Conservation (phyloP, 1,140 invertebrate species). For the Trachymyrmex cornetzi region DNA sequence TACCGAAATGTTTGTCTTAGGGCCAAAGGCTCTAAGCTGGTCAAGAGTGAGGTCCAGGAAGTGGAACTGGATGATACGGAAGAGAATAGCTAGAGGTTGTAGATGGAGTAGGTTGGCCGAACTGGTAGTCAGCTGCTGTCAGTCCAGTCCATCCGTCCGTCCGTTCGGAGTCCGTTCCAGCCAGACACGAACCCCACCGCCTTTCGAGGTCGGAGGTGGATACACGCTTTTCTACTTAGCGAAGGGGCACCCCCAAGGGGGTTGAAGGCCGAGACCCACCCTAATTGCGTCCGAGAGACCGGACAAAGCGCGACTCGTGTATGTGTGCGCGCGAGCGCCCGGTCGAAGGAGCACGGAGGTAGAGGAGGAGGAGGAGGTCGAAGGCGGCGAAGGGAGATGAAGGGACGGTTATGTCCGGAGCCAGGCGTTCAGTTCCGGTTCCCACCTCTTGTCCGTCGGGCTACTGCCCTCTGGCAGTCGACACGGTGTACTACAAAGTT, state of each 20-base stretch:
- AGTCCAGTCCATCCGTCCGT: slow-evolving; percentile 74
- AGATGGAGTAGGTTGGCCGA: slow-evolving; percentile 63
- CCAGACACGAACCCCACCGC: slow-evolving; percentile 75
- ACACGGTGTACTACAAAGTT: slow-evolving; percentile 87
- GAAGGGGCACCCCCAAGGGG: slow-evolving; percentile 82
- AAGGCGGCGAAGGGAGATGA: slow-evolving; percentile 33
- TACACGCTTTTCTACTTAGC: slow-evolving; percentile 87
- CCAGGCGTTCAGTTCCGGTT: slow-evolving; percentile 83
- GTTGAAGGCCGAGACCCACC: slow-evolving; percentile 83
- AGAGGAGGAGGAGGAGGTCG: slow-evolving; percentile 27
- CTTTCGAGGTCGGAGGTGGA: slow-evolving; percentile 82
- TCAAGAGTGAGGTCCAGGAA: slow-evolving; percentile 73
- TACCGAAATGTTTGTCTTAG: slow-evolving; percentile 73
- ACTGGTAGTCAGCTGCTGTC: slow-evolving; percentile 83
- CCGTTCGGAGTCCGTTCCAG: slow-evolving; percentile 72
- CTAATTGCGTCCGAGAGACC: slow-evolving; percentile 87
- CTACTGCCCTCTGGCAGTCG: slow-evolving; percentile 85
- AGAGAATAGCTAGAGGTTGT: slow-evolving; percentile 54
- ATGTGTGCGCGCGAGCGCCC: slow-evolving; percentile 77
- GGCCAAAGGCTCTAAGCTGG: slow-evolving; percentile 66
- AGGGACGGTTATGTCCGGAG: slow-evolving; percentile 82
- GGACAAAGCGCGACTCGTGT: slow-evolving; percentile 86
- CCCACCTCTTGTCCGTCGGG: slow-evolving; percentile 82
- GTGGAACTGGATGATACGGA: slow-evolving; percentile 69
- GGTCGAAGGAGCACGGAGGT: slow-evolving; percentile 45